These are phyloP conservation scores for Busseola fusca DNA, from an alignment of 2,888 invertebrate genomes.

Conservation along the genomic window DNA sequence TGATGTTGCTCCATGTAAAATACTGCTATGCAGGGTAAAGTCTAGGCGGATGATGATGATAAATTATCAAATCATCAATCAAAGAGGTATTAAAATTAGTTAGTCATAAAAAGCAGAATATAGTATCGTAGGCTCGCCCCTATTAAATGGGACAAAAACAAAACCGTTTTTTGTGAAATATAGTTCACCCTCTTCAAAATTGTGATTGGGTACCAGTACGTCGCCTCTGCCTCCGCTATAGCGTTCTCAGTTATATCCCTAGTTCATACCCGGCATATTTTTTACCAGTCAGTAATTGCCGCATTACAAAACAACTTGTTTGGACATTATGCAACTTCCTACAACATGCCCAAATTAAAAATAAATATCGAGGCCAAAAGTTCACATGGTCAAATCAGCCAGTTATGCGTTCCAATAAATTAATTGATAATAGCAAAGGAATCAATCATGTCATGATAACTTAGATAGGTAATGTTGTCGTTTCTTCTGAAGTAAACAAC, in stretches of 20 bases:
- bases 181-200: not conserved
- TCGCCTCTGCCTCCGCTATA: not conserved
- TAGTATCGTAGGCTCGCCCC: too few relatives aligned
- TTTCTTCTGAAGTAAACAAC: slow-evolving; percentile 45
- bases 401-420: slow-evolving; percentile 40
- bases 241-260: not conserved
- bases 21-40: not conserved
- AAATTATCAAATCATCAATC: not conserved
- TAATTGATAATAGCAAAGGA: slow-evolving; percentile 35
- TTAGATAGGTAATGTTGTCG: not conserved
- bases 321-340: slow-evolving; percentile 30
- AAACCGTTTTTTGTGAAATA: not conserved
- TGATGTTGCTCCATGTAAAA: not conserved
- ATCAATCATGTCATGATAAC: slow-evolving; percentile 49
- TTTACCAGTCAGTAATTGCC: not conserved
- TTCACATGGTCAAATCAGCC: slow-evolving; percentile 37
- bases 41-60: not conserved
- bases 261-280: not conserved
- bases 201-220: not conserved
- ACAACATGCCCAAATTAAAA: slow-evolving; percentile 26
- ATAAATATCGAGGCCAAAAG: slow-evolving; percentile 29
- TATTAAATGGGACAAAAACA: too few relatives aligned
- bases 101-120: not conserved
- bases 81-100: not conserved
- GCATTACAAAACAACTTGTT: slow-evolving; percentile 13